A percentile compares a stretch with the other conserved stretches of the same genome.
Conservation (phyloP, 2,888 invertebrate species). For the Scaptomyza flava region DNA sequence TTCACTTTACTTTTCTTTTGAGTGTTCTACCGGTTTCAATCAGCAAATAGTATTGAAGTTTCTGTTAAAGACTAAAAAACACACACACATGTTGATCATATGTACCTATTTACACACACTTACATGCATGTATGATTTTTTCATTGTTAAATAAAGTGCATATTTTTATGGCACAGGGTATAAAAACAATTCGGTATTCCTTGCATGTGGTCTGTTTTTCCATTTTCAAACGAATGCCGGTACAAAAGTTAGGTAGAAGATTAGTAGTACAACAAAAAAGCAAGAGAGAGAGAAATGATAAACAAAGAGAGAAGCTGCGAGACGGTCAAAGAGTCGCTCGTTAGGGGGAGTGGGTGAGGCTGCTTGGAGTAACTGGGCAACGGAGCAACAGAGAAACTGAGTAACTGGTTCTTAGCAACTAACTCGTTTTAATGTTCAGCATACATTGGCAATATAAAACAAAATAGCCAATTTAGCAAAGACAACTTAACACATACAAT, state of each 20-base stretch:
- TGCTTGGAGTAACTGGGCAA: conserved; percentile 15
- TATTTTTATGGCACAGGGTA: neutral
- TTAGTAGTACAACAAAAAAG: neutral
- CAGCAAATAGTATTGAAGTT: neutral
- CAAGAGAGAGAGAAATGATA: conserved; percentile 9
- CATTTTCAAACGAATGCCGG: conserved; percentile 20
- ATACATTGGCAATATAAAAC: conserved; percentile 35
- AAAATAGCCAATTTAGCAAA: conserved; percentile 19
- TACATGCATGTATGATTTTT: too few relatives aligned
- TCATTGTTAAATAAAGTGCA: neutral
- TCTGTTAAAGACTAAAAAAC: neutral
- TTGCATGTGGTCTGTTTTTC: conserved; percentile 5
- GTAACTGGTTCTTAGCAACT: conserved; percentile 70
- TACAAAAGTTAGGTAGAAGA: neutral
- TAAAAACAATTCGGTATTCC: conserved; percentile 4
- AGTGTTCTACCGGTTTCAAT: neutral
- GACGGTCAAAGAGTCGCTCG: conserved; percentile 47
- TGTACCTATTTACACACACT: neutral
- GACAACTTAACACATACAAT: conserved; percentile 3
- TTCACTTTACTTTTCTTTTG: neutral
- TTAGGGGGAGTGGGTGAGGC: conserved; percentile 23
- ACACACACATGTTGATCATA: neutral
- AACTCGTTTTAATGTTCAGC: conserved; percentile 64
- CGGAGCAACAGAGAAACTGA: conserved; percentile 9
- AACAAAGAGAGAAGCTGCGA: conserved; percentile 33